Evolutionary conservation across 2,113 vertebrate genomes (phyloP).

Genomic region (Vanacampus margaritifer): DNA sequence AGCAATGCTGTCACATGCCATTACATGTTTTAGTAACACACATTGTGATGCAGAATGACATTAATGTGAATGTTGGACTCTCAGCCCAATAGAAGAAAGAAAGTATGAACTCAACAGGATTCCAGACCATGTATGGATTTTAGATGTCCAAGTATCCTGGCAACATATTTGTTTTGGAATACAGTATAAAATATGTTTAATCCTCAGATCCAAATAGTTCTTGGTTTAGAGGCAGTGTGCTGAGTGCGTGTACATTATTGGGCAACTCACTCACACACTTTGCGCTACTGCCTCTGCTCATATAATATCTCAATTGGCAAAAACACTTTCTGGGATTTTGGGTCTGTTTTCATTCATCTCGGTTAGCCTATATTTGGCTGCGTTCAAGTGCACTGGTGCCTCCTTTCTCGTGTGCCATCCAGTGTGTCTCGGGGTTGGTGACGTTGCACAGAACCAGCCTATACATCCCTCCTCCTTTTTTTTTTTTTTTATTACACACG

Average conservation of each 20-base stretch:
- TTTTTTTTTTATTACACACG: constrained; percentile 2
- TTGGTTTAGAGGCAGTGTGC: background rate
- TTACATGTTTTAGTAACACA: background rate
- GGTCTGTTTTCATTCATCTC: background rate
- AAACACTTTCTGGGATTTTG: background rate
- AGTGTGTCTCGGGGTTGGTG: background rate
- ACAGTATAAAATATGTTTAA: background rate
- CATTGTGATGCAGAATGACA: background rate
- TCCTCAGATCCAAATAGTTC: background rate
- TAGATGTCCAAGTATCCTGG: background rate
- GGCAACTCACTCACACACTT: background rate
- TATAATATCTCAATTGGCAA: background rate
- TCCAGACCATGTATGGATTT: background rate
- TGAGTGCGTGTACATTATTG: background rate
- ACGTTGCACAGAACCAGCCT: constrained; percentile 46
- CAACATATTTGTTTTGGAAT: background rate
- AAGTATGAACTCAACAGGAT: background rate
- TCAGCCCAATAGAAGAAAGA: background rate
- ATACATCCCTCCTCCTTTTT: constrained; percentile 27
- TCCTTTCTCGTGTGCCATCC: constrained; percentile 4
- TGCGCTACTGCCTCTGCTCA: background rate
- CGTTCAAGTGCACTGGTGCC: background rate
- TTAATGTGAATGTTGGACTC: background rate
- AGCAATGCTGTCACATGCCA: background rate
- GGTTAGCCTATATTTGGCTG: background rate